A percentile compares a stretch with the other conserved stretches of the same genome.
phyloP scores from a whole-genome alignment of 2,113 vertebrate species.

The Mesitornis unicolor region DNA sequence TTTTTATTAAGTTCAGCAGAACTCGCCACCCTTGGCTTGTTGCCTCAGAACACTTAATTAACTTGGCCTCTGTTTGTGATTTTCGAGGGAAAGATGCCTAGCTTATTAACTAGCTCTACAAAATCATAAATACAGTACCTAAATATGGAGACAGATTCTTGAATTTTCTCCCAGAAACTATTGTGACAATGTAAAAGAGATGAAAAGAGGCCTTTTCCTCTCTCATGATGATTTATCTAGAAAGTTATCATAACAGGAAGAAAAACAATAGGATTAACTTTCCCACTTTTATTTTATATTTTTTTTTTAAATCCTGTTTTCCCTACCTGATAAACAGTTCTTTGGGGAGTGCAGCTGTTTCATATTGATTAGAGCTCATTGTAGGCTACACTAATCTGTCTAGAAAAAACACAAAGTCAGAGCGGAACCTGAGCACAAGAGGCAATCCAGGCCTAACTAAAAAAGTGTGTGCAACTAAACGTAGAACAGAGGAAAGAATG shows the following conservation, averaged over 20 bases:
- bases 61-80: neutral
- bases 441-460: neutral
- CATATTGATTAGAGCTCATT: neutral
- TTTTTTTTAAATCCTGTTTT: neutral
- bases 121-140: neutral
- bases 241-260: neutral
- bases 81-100: slow-evolving; percentile 12
- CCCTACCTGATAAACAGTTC: neutral
- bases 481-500: neutral
- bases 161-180: neutral
- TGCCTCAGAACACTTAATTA: slow-evolving; percentile 46
- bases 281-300: neutral
- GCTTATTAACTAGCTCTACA: slow-evolving; percentile 21
- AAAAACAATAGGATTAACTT: neutral
- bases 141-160: neutral
- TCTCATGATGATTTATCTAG: neutral
- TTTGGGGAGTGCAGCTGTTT: neutral
- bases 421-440: neutral
- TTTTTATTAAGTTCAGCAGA: neutral
- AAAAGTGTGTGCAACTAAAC: neutral
- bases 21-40: neutral
- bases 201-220: neutral
- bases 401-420: neutral
- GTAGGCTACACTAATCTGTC: neutral
- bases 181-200: neutral